These are phyloP conservation scores for Neotoma lepida DNA, from an alignment of 2,113 vertebrate genomes.

Conservation along the genomic window DNA sequence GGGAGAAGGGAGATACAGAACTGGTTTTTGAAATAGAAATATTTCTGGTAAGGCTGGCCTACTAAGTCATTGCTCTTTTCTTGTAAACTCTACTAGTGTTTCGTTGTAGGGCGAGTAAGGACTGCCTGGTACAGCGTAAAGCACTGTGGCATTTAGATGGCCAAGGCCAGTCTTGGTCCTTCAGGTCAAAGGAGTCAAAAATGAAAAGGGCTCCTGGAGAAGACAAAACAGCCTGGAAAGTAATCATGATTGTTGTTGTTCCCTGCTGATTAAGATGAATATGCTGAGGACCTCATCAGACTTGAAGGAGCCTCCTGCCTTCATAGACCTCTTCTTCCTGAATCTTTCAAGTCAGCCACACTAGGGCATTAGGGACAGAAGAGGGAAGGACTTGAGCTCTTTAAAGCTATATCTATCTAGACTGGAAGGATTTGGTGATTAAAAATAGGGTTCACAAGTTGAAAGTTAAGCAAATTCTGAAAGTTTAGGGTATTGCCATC, in stretches of 20 bases:
- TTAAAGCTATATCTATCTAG: not conserved
- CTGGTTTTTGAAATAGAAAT: slow-evolving; percentile 48
- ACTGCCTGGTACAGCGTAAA: not conserved
- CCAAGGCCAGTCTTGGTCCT: not conserved
- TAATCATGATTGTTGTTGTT: not conserved
- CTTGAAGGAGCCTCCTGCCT: not conserved
- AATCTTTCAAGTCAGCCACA: not conserved
- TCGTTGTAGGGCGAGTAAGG: not conserved
- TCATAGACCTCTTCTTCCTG: not conserved
- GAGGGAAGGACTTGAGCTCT: not conserved
- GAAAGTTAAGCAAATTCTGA: slow-evolving; percentile 31
- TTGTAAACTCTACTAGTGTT: not conserved
- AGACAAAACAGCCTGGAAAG: not conserved
- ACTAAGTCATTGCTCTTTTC: not conserved
- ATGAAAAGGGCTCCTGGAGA: not conserved
- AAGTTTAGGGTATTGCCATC: not conserved
- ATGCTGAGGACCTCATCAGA: slow-evolving; percentile 3
- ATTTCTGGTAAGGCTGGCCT: not conserved
- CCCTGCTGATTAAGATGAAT: not conserved
- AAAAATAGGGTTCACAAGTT: slow-evolving; percentile 1
- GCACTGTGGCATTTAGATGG: not conserved
- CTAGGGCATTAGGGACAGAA: not conserved
- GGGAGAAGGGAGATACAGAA: not conserved
- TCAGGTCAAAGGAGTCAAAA: slow-evolving; percentile 2
- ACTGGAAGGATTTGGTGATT: not conserved